Base-by-base conservation (phyloP, 1,140 invertebrate genomes). In the Trichonephila clavipes region DNA sequence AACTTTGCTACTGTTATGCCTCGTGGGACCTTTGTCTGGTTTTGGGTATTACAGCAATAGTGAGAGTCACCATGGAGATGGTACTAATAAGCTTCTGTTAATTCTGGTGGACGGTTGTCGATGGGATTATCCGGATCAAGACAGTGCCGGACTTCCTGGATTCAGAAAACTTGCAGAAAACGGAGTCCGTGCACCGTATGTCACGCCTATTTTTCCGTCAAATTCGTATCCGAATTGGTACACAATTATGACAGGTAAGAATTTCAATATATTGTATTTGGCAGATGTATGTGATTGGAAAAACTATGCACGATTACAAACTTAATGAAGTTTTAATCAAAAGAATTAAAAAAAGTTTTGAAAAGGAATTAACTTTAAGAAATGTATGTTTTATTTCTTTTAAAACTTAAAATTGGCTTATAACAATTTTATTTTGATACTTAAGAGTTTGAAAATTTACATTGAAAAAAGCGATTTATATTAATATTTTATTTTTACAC, bases 141-240 rank as follows among this genome's bases (percentile, higher is more conserved):
- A 92, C 58, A 59, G 19, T 40, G 21, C 62, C 66, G 69, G 89
- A 61, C 72, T 91, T 24, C 61, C 88, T 16, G 94, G 94, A 87
- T 94, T 94, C 82, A 91, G 61, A 21, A 91, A 72, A 66, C 34
- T 94, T 21, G 94, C 81, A 3, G 89, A 94, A 58, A 92, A 94
- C 40, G 94, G 94, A 44, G 94, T 94, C 21, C 88, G 94, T 28
- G 90, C 94, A 5, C 81, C 72, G 6, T 94, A 91, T 59, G 86
- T 92, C 12, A 92, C 90, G 19, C 94, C 94, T 40, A 92, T 92
- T 21, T 94, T 94, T 89, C 94, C 94, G 0, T 64, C 89, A 0
- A 94, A 94, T 72, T 94, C 94, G 44, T 94, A 94, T 28, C 94
- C 94, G 16, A 94, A 94, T 83, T 94, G 94, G 94, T 94, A 91